Base-by-base conservation (phyloP, 2,797 vertebrate genomes). In the Anabacerthia variegaticeps region DNA sequence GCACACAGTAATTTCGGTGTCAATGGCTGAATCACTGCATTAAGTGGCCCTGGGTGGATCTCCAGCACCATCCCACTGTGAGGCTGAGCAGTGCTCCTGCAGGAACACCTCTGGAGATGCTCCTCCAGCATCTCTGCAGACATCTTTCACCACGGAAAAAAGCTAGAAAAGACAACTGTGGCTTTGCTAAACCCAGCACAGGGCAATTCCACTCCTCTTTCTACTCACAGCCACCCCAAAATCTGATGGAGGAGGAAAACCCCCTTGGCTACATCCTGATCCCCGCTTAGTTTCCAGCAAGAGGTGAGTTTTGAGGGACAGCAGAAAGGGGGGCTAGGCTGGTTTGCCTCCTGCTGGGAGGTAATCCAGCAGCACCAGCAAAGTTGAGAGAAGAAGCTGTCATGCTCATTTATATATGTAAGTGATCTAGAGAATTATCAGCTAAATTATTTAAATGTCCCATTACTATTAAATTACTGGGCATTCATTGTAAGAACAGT, bases 391-490 rank as follows among this genome's bases (percentile, higher is more conserved):
- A 56, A 89, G 94, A 85, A 92, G 73, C 82, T 85, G 92, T 91
- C 95, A 49, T 23, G 6, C 92, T 92, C 96, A 95, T 96, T 96
- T 97, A 94, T 96, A 95, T 85, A 92, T 69, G 86, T 51, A 95
- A 96, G 92, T 86, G 95, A 93, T 94, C 89, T 94, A 79, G 78
- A 95, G 96, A 97, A 95, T 94, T 92, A 96, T 94, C 66, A 6
- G 76, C 89, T 97, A 67, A 96, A 97, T 97, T 97, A 97, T 97
- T 97, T 96, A 97, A 96, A 72, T 94, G 85, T 96, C 82, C 95
- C 91, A 97, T 97, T 97, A 97, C 93, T 95, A 96, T 96, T 94
- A 97, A 97, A 97, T 96, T 97, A 97, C 96, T 96, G 95, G 95
- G 96, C 95, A 96, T 95, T 96, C 96, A 94, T 96, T 96, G 96